A percentile compares a stretch with the other conserved stretches of the same genome.
Conservation (phyloP, 2,888 invertebrate genomes). For the Barypeithes pellucidus region DNA sequence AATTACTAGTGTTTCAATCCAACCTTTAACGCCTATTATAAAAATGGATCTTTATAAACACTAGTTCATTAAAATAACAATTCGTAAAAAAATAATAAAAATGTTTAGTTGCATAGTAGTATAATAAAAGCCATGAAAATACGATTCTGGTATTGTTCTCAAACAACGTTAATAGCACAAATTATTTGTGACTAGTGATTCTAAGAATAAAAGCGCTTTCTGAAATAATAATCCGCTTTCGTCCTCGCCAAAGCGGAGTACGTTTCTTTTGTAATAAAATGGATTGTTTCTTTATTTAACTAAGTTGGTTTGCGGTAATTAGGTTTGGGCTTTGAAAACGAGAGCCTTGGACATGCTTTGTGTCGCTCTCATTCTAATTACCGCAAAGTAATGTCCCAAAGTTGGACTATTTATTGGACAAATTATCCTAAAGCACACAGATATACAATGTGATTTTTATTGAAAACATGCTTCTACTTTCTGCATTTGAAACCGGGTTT, state of each 20-base stretch:
- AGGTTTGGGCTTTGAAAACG: constrained; percentile 14
- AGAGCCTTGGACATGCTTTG: constrained; percentile 1
- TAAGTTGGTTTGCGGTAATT: constrained; percentile 25
- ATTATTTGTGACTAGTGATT: constrained; percentile 12
- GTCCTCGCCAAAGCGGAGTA: constrained; percentile 9
- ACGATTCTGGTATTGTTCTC: not conserved
- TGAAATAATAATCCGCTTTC: constrained; percentile 1
- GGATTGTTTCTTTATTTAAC: constrained; percentile 19
- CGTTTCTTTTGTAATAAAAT: constrained; percentile 19
- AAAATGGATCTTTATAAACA: too few species aligned
- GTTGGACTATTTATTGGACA: not conserved
- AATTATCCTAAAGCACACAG: not conserved
- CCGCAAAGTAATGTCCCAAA: not conserved
- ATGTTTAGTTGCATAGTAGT: too few species aligned
- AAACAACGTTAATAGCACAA: constrained; percentile 10
- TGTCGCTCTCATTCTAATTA: not conserved
- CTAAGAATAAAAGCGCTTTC: constrained; percentile 14
- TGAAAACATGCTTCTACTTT: too few species aligned
- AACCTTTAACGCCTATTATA: too few species aligned
- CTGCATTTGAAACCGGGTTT: too few species aligned
- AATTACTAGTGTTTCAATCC: too few species aligned
- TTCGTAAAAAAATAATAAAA: too few species aligned
- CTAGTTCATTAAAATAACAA: too few species aligned
- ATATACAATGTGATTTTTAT: too few species aligned
- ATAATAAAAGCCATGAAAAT: not conserved